A percentile compares a stretch with the other conserved stretches of the same genome.
These are phyloP conservation scores for Unio pictorum DNA, from an alignment of 2,888 invertebrate species.

Conservation along the genomic window DNA sequence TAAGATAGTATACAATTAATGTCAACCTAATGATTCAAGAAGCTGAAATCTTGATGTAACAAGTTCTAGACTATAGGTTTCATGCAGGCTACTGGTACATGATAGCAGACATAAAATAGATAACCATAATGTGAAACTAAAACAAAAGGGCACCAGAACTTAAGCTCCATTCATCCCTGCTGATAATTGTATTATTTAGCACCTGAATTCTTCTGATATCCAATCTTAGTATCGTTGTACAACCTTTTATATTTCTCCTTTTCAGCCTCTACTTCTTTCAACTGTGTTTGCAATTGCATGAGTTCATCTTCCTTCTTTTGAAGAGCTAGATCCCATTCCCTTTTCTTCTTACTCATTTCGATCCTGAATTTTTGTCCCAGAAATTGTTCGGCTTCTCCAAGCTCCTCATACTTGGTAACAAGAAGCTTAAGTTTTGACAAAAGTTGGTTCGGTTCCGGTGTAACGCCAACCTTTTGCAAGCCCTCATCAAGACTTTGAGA, in stretches of 20 bases:
- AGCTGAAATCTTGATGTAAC: too few species aligned
- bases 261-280: conserved; percentile 46
- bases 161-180: too few species aligned
- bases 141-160: too few species aligned
- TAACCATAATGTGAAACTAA: too few species aligned
- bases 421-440: conserved; percentile 24
- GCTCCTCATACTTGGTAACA: conserved; percentile 21
- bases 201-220: conserved; percentile 22
- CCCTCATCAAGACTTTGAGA: conserved; percentile 17
- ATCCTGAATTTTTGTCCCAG: conserved; percentile 25
- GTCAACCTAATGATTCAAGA: too few species aligned
- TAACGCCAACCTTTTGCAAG: conserved; percentile 11
- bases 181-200: too few species aligned
- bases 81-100: too few species aligned
- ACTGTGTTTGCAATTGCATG: conserved; percentile 30
- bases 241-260: conserved; percentile 47
- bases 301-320: conserved; percentile 40
- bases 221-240: conserved; percentile 47
- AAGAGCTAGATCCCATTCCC: conserved; percentile 29
- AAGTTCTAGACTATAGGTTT: too few species aligned
- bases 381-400: conserved; percentile 25
- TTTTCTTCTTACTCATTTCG: conserved; percentile 31
- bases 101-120: too few species aligned
- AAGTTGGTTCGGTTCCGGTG: conserved; percentile 23
- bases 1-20: too few species aligned